Evolutionary conservation across 2,888 invertebrate genomes (phyloP), one percentile per base, ranked within the genome.

Genomic region (Morpho deidamia): DNA sequence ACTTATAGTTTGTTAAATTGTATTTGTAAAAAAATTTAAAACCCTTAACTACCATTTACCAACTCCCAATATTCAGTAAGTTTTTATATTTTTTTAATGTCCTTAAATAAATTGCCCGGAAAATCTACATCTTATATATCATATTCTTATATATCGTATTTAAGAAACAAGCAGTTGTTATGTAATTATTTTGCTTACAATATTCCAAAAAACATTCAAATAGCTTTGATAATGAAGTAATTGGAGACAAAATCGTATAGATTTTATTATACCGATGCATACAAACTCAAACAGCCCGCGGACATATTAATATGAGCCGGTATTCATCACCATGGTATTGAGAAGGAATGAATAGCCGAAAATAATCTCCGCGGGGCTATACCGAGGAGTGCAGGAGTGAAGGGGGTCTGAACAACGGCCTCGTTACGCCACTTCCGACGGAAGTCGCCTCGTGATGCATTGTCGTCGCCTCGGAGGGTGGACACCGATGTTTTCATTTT

Each of bases 341-440:
- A 77, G 75, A 72, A 75, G 71, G 68, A 74, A 69, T 83, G 80
- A 85, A 85, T 83, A 74, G 74, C 76, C 72, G 74, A 73, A 78
- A 73, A 79, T 81, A 83, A 82, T 83, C 77, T 80, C 74, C 64
- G 65, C 69, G 70, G 80, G 78, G 80, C 44, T 65, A 61, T 41
- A 58, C 58, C 61, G 53, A 55, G 57, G 52, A 65, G 60, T 46
- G 32, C 33, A 51, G 60, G 55, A 44, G 56, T 55, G 62, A 54
- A 65, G 63, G 69, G 71, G 71, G 71, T 73, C 72, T 78, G 79
- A 79, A 85, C 84, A 85, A 85, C 87, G 78, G 82, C 67, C 87
- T 88, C 88, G 88, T 88, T 88, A 88, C 78, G 80, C 76, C 70
- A 79, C 81, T 77, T 89, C 88, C 88, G 85, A 60, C 84, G 88